Base-by-base conservation (phyloP, 2,113 vertebrate species). In the Noctilio leporinus region DNA sequence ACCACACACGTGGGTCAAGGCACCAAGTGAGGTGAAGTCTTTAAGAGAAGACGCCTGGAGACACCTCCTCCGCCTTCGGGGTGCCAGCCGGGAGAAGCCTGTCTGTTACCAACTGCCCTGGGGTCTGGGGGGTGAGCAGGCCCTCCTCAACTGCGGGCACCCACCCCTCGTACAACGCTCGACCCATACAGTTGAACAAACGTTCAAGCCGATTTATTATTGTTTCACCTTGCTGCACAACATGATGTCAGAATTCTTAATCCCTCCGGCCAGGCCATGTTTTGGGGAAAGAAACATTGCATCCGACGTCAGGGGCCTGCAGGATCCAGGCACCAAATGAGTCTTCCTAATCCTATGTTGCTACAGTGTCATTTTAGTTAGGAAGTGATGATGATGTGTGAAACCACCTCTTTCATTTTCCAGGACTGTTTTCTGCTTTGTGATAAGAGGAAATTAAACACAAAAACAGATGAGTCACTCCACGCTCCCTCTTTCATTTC, bases 401-500 rank as follows among this genome's bases (percentile, higher is more conserved):
- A 96, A 97, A 95, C 96, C 97, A 89, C 97, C 91, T 82, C 67
- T 94, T 87, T 82, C 90, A 43, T 51, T 77, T 87, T 86, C 16
- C 57, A 82, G 65, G 65, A 40, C 77, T 95, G 95, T 88, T 96
- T 95, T 95, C 92, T 35, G 80, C 95, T 96, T 92, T 89, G 69
- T 88, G 95, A 69, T 88, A 91, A 95, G 91, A 96, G 93, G n/a
- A 70, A 95, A 93, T 91, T 38, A 65, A 95, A 88, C 69, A 82
- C 81, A 81, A 93, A 96, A 95, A 96, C 95, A 97, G 92, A 85
- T 96, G 96, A 97, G 82, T 97, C 96, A 97, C 9, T 20, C 12
- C 12, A 3, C 3, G 59, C 81, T 38, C 26, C 88, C 33, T 75
- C 80, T 43, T 82, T 75, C 7, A 0, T 72, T 92, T 89, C 81